These are phyloP conservation scores for Virgularia gustaviana DNA, from an alignment of 92 coral and sea anemone genomes.

Conservation along the genomic window DNA sequence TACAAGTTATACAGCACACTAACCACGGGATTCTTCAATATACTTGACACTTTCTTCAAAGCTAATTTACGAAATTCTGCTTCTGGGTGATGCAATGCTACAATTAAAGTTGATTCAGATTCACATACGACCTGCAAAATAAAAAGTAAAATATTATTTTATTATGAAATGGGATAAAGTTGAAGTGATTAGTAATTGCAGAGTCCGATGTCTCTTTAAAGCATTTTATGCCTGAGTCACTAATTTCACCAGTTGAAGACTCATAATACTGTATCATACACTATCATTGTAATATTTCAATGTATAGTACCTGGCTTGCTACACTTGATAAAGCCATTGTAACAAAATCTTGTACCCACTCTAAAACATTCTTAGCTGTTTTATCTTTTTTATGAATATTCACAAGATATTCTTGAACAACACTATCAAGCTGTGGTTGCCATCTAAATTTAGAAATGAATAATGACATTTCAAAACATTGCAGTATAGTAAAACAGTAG, in stretches of 20 bases:
- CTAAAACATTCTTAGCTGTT: constrained; percentile 16
- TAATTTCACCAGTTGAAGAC: too few species aligned
- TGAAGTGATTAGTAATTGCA: too few species aligned
- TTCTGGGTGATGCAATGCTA: constrained; percentile 93
- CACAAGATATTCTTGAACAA: constrained; percentile 68
- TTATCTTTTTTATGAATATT: constrained; percentile 35
- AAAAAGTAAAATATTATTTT: too few species aligned
- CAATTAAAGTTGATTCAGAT: constrained; percentile 70
- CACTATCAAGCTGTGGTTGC: constrained; percentile 71
- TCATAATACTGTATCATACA: background rate
- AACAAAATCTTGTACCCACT: constrained; percentile 77
- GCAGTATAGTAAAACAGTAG: background rate
- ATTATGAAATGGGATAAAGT: too few species aligned
- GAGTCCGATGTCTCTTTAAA: too few species aligned
- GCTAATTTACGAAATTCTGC: constrained; percentile 83
- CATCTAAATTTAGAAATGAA: too few species aligned
- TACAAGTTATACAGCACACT: too few species aligned
- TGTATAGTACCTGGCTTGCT: constrained; percentile 82
- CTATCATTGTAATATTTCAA: too few species aligned
- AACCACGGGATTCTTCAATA: constrained; percentile 63
- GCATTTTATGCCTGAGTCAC: too few species aligned
- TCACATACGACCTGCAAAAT: constrained; percentile 73
- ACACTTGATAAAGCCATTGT: constrained; percentile 78
- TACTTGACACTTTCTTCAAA: constrained; percentile 62
- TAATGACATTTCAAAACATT: background rate